Conservation (phyloP, 1,140 invertebrate species). For the Anastrepha obliqua region DNA sequence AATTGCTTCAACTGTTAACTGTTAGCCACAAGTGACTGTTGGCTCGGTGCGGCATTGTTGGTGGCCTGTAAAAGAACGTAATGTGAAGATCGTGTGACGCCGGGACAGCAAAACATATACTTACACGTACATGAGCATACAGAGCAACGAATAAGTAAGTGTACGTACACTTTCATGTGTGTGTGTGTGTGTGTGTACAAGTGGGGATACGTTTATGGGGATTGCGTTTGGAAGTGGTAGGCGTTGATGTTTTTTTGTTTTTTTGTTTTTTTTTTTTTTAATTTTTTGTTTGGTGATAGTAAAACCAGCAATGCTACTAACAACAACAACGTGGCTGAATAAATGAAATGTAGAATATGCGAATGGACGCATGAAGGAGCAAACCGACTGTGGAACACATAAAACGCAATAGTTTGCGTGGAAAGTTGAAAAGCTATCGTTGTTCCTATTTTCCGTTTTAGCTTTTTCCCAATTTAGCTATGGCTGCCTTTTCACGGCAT, state of each 20-base stretch:
- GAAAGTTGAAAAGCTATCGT: not conserved
- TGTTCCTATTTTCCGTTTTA: not conserved
- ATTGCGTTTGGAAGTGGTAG: conserved; percentile 30
- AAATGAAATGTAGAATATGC: conserved; percentile 13
- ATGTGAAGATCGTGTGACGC: conserved; percentile 12
- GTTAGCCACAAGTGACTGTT: conserved; percentile 44
- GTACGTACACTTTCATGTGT: not conserved
- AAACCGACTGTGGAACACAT: not conserved
- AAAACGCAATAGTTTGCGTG: not conserved
- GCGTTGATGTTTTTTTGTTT: not conserved
- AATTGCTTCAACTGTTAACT: conserved; percentile 37
- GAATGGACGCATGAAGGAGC: not conserved
- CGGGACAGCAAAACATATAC: not conserved
- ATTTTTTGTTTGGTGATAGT: not conserved
- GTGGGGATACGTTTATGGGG: conserved; percentile 8
- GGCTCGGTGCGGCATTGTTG: conserved; percentile 31
- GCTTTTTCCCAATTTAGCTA: not conserved
- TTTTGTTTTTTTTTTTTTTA: not conserved
- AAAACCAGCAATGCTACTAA: not conserved
- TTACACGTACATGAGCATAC: not conserved
- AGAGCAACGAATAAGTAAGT: not conserved
- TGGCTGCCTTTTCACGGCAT: not conserved
- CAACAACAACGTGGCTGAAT: not conserved
- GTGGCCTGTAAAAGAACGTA: conserved; percentile 25
- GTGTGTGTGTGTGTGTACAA: not conserved